Percentiles rank a stretch among this genome's conserved stretches.
phyloP scores from a whole-genome alignment of 1,140 invertebrate genomes.

The Lerema accius region DNA sequence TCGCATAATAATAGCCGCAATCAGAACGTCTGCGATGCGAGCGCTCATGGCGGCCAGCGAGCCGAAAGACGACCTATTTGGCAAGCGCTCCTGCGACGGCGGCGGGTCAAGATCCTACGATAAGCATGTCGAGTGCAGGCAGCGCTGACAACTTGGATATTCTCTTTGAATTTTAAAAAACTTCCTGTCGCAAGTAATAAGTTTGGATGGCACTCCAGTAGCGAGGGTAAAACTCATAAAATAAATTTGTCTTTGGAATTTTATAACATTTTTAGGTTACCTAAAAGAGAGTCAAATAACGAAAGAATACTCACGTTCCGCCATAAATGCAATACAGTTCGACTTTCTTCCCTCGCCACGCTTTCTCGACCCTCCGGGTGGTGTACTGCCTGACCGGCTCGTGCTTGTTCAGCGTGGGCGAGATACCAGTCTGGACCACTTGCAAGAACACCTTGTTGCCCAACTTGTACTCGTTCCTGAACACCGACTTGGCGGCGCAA shows the following conservation, averaged over 20 bases:
- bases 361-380: conserved; percentile 93
- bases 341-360: conserved; percentile 90
- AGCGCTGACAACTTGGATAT: conserved; percentile 27
- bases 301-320: conserved; percentile 88
- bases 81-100: conserved; percentile 31
- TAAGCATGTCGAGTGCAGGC: conserved; percentile 26
- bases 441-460: conserved; percentile 92
- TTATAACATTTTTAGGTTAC: background rate
- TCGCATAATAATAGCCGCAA: conserved; percentile 23
- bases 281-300: conserved; percentile 3
- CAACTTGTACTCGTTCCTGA: conserved; percentile 95
- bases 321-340: conserved; percentile 94
- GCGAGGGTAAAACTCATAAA: conserved; percentile 23
- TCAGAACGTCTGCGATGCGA: conserved; percentile 34
- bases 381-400: conserved; percentile 91
- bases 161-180: conserved; percentile 29
- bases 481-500: conserved; percentile 93
- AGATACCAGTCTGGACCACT: conserved; percentile 90
- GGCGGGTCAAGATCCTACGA: conserved; percentile 29
- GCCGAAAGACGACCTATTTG: conserved; percentile 43
- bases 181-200: conserved; percentile 29
- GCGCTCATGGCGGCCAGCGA: conserved; percentile 24
- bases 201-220: conserved; percentile 11
- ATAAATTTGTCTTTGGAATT: conserved; percentile 25
- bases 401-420: conserved; percentile 89